Base-by-base conservation (phyloP, 2,888 invertebrate species). In the Diabrotica balteata region DNA sequence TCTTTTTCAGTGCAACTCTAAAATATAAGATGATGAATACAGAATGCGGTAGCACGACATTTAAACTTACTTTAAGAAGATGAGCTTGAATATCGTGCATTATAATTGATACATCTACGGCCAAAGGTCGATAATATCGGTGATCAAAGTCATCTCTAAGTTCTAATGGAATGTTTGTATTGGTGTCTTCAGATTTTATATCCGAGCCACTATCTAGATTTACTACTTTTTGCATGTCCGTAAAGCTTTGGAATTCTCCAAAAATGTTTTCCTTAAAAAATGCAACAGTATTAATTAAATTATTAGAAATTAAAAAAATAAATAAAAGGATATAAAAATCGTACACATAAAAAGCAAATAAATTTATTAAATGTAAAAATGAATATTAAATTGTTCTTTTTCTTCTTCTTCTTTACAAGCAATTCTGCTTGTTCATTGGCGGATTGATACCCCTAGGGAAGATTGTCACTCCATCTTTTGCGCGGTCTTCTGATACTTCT, bases 81-180 rank as follows among this genome's bases (percentile, higher is more conserved):
- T 98, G 98, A 0, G 93, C 97, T 81, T 97, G 96, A 75, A 98
- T 93, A 79, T 98, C 97, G 82, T 97, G 97, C 80, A 98, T 90
- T 11, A 95, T 96, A 44, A 97, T 91, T 0, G 96, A 95, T 0
- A 98, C 95, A 17, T 93, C 92, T 0, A 98, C 97, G 76, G 96
- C 93, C 60, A 98, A 84, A 0, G 98, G 96, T 50, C 98, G 87
- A 82, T 95, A 97, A 55, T 91, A 87, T 55, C 97, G 87, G 7
- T 95, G 92, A 85, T 98, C 98, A 78, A 96, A 95, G 75, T 83
- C 84, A 4, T 91, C 88, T 54, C 97, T 87, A 1, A 95, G 90
- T 84, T 98, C 97, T 77, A 96, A 91, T 0, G 90, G 88, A 32
- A 86, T 85, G 77, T 87, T 88, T 7, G 85, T 83, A 4, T 86